Evolutionary conservation across 1,140 invertebrate genomes (phyloP), one percentile per base, ranked within the genome.

Genomic region (Zaprionus vittiger): DNA sequence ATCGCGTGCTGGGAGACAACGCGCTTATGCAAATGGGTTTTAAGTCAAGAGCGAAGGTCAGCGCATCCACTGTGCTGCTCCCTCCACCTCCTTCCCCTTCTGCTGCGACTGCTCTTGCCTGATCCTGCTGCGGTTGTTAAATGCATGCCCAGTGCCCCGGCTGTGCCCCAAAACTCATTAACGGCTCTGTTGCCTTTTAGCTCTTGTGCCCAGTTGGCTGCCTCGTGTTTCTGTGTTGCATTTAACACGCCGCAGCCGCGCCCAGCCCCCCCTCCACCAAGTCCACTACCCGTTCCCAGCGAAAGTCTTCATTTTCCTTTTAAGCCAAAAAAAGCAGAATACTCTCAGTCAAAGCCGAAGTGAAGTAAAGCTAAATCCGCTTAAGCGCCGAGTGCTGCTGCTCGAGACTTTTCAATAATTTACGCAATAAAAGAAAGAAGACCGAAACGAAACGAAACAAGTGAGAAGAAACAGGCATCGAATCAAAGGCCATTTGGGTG

Each of bases 401-500:
- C 83, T 83, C 74, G 74, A 84, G 78, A 81, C 84, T 81, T 87
- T 87, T 89, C 68, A 81, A 89, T 89, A 89, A 87, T 87, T 89
- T 78, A 87, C 85, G 59, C 59, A 61, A 15, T 4, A 63, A 64
- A 70, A 57, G 38, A 52, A 63, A 69, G 31, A 38, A 38, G 37
- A 38, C 12, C 70, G 44, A 66, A 55, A 17, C 62, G 22, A 52
- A 60, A n/a, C 4, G n/a, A 31, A 24, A 52, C 49, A n/a, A 57
- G 62, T 60, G 44, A 54, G 47, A 66, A 59, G 38, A 44, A 66
- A 22, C 77, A 61, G 71, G 62, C 65, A 67, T 60, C 62, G 79
- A 81, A 81, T 85, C 82, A 85, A 79, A 79, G 79, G 66, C 56
- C 73, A 64, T 77, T 83, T 67, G 63, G 76, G 80, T 54, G 78